Conservation (phyloP, 2,113 vertebrate species). For the Terrapene triunguis region DNA sequence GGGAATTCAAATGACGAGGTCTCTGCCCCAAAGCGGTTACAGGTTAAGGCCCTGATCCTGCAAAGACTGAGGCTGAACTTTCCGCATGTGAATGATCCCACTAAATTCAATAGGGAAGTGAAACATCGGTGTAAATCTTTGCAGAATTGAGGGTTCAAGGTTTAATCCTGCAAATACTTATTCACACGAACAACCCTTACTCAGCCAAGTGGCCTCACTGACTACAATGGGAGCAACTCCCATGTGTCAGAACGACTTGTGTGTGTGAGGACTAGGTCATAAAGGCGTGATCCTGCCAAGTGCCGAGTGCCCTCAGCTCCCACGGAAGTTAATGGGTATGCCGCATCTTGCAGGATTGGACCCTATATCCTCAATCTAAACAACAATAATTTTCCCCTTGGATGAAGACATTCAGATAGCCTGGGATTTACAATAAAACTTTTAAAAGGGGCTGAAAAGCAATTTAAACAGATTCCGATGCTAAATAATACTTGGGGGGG, state of each 20-base stretch:
- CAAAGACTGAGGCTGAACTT: background rate
- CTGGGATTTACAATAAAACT: conserved; percentile 45
- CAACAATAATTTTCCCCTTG: background rate
- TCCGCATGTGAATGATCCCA: background rate
- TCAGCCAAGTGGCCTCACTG: background rate
- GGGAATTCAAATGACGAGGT: background rate
- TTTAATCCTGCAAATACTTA: background rate
- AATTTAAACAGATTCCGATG: conserved; percentile 27
- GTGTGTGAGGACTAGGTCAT: background rate
- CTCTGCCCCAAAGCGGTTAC: background rate
- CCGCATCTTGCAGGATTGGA: fast-evolving
- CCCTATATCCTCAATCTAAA: background rate
- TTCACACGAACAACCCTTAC: background rate
- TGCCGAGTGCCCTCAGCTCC: fast-evolving
- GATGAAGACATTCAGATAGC: background rate
- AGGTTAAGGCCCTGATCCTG: background rate
- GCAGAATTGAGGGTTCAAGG: background rate
- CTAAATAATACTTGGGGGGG: background rate
- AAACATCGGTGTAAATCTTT: background rate
- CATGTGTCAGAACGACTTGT: background rate
- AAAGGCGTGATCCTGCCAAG: background rate
- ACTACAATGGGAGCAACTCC: background rate
- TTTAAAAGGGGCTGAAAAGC: conserved; percentile 10
- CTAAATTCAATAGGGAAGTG: background rate
- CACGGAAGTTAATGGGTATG: background rate